Conservation (phyloP, 1,140 invertebrate genomes). For the Aphelenchoides avenae region DNA sequence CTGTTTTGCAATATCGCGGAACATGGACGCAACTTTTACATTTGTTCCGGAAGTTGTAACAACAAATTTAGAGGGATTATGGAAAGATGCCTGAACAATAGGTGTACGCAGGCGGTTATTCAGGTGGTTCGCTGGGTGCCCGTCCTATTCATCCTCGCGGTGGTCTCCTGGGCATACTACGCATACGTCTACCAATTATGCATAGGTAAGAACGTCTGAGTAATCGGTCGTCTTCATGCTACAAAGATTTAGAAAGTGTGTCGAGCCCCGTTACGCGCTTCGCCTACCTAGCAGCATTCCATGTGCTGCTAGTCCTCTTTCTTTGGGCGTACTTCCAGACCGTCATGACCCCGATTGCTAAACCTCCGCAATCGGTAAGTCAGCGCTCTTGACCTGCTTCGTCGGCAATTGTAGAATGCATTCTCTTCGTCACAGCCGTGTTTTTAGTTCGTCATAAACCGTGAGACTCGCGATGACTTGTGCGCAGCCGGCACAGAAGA, state of each 20-base stretch:
- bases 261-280: too few species aligned
- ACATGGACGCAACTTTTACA: too few species aligned
- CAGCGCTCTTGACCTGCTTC: neutral
- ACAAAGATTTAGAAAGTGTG: too few species aligned
- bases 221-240: too few species aligned
- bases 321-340: constrained; percentile 30
- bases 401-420: constrained; percentile 1
- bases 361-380: constrained; percentile 14
- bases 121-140: constrained; percentile 23
- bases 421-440: neutral
- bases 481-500: constrained; percentile 10
- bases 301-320: constrained; percentile 28
- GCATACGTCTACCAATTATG: constrained; percentile 22
- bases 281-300: too few species aligned
- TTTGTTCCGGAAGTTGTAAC: too few species aligned
- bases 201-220: constrained; percentile 29
- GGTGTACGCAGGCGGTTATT: constrained; percentile 19
- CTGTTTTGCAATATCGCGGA: too few species aligned
- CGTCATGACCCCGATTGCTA: constrained; percentile 27
- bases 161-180: constrained; percentile 31
- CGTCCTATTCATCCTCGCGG: constrained; percentile 17
- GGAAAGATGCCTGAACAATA: constrained; percentile 27
- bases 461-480: constrained; percentile 23
- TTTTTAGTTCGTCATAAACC: constrained; percentile 20
- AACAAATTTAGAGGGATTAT: too few species aligned